Base-by-base conservation (phyloP, 2,797 vertebrate species). In the Tapera naevia region DNA sequence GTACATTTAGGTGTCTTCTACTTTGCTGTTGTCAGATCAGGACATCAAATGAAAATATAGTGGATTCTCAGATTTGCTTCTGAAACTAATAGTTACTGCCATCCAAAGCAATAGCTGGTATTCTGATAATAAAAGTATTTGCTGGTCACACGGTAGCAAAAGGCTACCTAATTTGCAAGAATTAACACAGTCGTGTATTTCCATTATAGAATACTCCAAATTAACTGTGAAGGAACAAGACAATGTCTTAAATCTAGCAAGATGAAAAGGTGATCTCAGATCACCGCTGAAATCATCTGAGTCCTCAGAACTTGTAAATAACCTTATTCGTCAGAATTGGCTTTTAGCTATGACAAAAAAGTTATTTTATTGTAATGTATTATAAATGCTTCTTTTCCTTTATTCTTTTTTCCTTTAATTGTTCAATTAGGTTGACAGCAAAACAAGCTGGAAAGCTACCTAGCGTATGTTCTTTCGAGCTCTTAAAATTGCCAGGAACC, bases 401-500 rank as follows among this genome's bases (percentile, higher is more conserved):
- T n/a, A n/a, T n/a, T n/a, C n/a, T 27, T 32, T 37, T 37, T 65
- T 11, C 10, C 21, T 75, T 88, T 86, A 83, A 58, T 88, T 94
- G 28, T 86, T 92, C 75, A 76, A 66, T 62, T 80, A 91, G 10
- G 19, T 65, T 86, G 80, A 80, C 14, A 46, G 80, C 75, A 97
- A 86, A 95, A 61, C 51, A 80, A 95, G 70, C 57, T 80, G 95
- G 30, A 80, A 96, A 92, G 54, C 85, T 79, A 78, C 70, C 89
- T 93, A 93, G 67, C 65, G 57, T 92, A 88, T 96, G 85, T 95
- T 86, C 91, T 94, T 95, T 91, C 80, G 88, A 94, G 60, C 45
- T 89, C 37, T 89, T 78, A 61, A 93, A 95, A 94, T 91, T 93
- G 89, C 89, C 88, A 95, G 79, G 91, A 96, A 81, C 65, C 61